Evolutionary conservation across 2,888 invertebrate genomes (phyloP).

Genomic region (Nephrotoma guestfalica): DNA sequence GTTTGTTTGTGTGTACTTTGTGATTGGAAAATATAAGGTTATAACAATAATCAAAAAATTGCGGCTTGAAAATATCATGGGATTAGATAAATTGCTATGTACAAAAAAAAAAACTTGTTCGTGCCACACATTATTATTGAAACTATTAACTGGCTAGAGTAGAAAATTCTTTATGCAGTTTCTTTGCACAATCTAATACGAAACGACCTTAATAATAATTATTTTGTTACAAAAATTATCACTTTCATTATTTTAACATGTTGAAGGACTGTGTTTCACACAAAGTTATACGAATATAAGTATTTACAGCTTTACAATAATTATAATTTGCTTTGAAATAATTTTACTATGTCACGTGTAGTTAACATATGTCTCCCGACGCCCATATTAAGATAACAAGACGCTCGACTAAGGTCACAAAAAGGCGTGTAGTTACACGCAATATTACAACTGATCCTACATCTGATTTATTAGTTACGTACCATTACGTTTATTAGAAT

Average conservation of each 20-base stretch:
- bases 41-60: background rate
- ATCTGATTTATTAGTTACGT: background rate
- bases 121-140: background rate
- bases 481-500: background rate
- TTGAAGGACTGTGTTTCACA: background rate
- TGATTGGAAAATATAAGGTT: background rate
- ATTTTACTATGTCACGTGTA: background rate
- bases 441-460: background rate
- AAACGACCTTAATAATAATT: background rate
- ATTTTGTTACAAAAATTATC: background rate
- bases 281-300: background rate
- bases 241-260: background rate
- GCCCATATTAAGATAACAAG: background rate
- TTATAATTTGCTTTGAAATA: background rate
- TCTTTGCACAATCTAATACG: background rate
- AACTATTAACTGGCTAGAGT: background rate
- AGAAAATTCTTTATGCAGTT: background rate
- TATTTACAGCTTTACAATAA: background rate
- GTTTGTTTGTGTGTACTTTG: background rate
- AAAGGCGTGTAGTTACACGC: background rate
- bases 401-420: background rate
- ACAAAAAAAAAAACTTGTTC: background rate
- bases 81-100: background rate
- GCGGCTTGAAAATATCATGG: background rate
- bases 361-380: background rate